Evolutionary conservation across 2,113 vertebrate species (phyloP), one percentile per base, ranked within the genome.

Genomic region (Scomber japonicus): DNA sequence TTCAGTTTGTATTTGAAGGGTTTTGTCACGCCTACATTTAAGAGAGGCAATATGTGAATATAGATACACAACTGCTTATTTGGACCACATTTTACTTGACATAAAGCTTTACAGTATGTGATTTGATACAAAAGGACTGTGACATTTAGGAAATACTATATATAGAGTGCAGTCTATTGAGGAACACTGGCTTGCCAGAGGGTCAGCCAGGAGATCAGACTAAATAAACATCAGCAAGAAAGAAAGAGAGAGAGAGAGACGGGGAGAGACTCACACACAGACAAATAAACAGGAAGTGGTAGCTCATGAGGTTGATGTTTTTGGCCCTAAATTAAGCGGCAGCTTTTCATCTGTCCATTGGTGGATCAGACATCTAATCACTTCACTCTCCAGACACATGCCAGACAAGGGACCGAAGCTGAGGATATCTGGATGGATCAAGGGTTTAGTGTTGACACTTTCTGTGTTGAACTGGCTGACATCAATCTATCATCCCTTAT

Each of bases 141-240:
- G 90, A 89, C 86, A 91, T 90, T 91, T 76, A 77, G 66, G 21
- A 45, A 76, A 59, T n/a, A 57, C 84, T 86, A 77, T 79, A 82
- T 66, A 71, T 75, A 73, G 74, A 68, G 69, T 55, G 70, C 57
- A 81, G 77, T 80, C 69, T 49, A 71, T 84, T 83, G 74, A 88
- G 63, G 55, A 81, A 60, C 60, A 51, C 10, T 55, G 56, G 53
- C 68, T 85, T 60, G 57, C 66, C 10, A 13, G 65, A 75, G 84
- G 84, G 87, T 89, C 81, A 88, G 81, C 35, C 45, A 67, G 59
- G 51, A 86, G 73, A 83, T 88, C 87, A 85, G 78, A 78, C 56
- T 75, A 75, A 88, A 91, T 87, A 89, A 91, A 80, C 78, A 81
- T 89, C 81, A 85, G 71, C 10, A 24, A 59, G 27, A 64, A 11